These are phyloP conservation scores for Oncorhynchus gorbuscha DNA, from an alignment of 2,113 vertebrate species.

Conservation along the genomic window DNA sequence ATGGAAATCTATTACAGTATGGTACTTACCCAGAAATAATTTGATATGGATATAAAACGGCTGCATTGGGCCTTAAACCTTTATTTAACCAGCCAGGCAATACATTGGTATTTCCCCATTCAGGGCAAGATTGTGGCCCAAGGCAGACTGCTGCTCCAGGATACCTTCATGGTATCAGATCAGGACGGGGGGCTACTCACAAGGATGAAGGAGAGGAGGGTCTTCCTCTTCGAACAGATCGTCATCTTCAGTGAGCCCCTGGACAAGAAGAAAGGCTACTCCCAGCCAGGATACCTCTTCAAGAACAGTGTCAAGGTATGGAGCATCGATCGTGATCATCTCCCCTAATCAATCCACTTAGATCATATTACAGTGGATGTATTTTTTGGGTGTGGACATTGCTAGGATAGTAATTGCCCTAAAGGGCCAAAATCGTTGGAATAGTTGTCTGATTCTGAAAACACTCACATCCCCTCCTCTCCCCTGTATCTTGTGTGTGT, in stretches of 20 bases:
- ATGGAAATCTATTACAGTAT: no score
- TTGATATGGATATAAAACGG: no score
- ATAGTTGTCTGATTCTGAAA: background rate
- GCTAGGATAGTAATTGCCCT: no score
- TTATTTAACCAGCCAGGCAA: no score
- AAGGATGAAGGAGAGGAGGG: constrained; percentile 92
- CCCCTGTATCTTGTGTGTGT: background rate
- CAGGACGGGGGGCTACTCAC: constrained; percentile 90
- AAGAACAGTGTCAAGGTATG: constrained; percentile 95
- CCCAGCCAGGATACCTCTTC: constrained; percentile 94
- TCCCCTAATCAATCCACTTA: background rate
- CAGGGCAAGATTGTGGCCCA: constrained; percentile 98
- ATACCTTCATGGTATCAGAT: constrained; percentile 95
- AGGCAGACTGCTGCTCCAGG: constrained; percentile 93
- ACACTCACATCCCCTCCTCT: background rate
- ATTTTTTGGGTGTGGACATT: no score
- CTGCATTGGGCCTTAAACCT: no score
- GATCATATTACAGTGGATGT: no score
- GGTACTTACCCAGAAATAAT: no score
- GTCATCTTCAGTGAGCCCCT: constrained; percentile 98
- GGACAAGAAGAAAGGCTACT: constrained; percentile 98
- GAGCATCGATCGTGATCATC: constrained; percentile 61
- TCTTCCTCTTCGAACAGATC: constrained; percentile 98
- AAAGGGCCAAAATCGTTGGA: background rate
- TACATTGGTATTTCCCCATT: constrained; percentile 42